Evolutionary conservation across 1,140 invertebrate genomes (phyloP), one percentile per base, ranked within the genome.

Genomic region (Micrasema longulum): DNA sequence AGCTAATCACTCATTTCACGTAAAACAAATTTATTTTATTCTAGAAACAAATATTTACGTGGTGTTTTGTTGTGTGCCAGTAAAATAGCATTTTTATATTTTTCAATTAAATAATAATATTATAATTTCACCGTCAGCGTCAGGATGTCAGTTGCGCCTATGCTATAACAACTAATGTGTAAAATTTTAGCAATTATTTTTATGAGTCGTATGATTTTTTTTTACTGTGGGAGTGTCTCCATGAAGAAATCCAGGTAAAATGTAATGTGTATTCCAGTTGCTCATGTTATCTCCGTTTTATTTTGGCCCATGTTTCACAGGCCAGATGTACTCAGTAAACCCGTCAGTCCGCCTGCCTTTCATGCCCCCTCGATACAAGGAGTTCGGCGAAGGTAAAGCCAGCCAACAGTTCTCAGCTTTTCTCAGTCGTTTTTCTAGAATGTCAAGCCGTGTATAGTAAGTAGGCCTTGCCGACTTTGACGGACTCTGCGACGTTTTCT

Each of bases 251-350:
- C n/a, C 14, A 5, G 43, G 43, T 16, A 16, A 47, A 47, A 47
- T 47, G n/a, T n/a, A n/a, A 1, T 47, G 9, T 5, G 14, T 5
- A n/a, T 55, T 7, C 26, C 2, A 7, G 2, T 43, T 62, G 35
- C 36, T 31, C 36, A 43, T 45, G 38, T 60, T 22, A 48, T 53
- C 26, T 48, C 53, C 20, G 52, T 67, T 63, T 57, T 48, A 68
- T 63, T 63, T 64, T 64, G 66, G 47, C 47, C 64, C 60, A 69
- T 75, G 52, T 72, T 74, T 68, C 77, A 79, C 88, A 90, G 89
- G 89, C 88, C 88, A 90, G 85, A 80, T 88, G 77, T 89, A 88
- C 81, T 89, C 89, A 77, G 85, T 87, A 78, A 81, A 85, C 80
- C 80, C 85, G 60, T 77, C 80, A 77, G 81, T 81, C 77, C 77